Evolutionary conservation across 1,140 invertebrate species (phyloP).

Genomic region (Agrypnia vestita): DNA sequence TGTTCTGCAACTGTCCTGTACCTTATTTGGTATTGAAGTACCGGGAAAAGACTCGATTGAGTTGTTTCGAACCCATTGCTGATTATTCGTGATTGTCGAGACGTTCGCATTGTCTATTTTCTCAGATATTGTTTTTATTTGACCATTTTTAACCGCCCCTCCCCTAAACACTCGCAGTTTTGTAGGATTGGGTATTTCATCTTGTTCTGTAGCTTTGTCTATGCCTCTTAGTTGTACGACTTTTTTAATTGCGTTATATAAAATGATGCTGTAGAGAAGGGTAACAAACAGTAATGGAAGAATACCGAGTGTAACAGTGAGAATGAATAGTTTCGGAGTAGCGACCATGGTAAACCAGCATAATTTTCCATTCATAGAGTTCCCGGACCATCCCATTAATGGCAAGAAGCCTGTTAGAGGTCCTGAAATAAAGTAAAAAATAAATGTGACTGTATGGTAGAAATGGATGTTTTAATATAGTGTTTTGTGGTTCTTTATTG

Average conservation of each 20-base stretch:
- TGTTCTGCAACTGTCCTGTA: slow-evolving; percentile 13
- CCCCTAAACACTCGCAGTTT: slow-evolving; percentile 45
- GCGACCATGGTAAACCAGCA: slow-evolving; percentile 74
- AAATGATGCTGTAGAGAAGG: slow-evolving; percentile 73
- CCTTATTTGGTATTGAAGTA: background rate
- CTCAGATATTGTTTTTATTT: slow-evolving; percentile 10
- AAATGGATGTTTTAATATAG: too few relatives aligned
- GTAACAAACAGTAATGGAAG: slow-evolving; percentile 72
- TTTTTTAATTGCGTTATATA: slow-evolving; percentile 52
- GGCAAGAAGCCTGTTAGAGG: slow-evolving; percentile 73
- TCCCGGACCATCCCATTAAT: slow-evolving; percentile 72
- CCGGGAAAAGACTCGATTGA: background rate
- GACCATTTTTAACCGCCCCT: background rate
- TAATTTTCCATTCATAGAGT: slow-evolving; percentile 65
- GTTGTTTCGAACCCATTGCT: background rate
- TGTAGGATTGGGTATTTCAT: background rate
- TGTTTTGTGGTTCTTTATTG: too few relatives aligned
- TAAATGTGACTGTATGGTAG: background rate
- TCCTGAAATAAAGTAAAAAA: slow-evolving; percentile 65
- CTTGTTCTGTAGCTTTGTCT: slow-evolving; percentile 10
- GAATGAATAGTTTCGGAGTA: slow-evolving; percentile 70
- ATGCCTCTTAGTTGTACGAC: slow-evolving; percentile 46
- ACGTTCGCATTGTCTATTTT: background rate
- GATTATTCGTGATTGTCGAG: background rate
- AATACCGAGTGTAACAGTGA: slow-evolving; percentile 71